Conservation (phyloP, 2,113 vertebrate genomes). For the Campylorhamphus procurvoides region DNA sequence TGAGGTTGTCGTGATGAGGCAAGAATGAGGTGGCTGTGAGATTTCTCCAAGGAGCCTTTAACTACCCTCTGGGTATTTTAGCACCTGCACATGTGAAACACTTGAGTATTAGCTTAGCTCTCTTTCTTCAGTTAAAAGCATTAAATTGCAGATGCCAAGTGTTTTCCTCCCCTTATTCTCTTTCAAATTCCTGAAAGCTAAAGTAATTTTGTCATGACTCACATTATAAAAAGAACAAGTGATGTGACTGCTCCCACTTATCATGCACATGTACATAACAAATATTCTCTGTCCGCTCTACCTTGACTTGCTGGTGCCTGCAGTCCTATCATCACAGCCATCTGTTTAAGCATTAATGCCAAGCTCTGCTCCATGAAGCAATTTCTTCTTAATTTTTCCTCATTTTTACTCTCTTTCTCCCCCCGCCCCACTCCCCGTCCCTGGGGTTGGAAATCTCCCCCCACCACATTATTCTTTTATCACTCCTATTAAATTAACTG, state of each 20-base stretch:
- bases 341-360: slow-evolving; percentile 51
- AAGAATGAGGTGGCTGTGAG: slow-evolving; percentile 5
- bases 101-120: slow-evolving; percentile 71
- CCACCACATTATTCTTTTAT: not conserved
- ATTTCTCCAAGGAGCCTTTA: slow-evolving; percentile 56
- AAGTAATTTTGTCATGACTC: slow-evolving; percentile 80
- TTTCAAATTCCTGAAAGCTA: slow-evolving; percentile 76
- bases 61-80: slow-evolving; percentile 50
- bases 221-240: slow-evolving; percentile 79
- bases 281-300: slow-evolving; percentile 61
- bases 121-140: slow-evolving; percentile 77
- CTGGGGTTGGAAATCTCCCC: not conserved
- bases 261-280: slow-evolving; percentile 64
- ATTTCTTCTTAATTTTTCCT: not conserved
- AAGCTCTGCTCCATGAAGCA: slow-evolving; percentile 8
- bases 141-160: slow-evolving; percentile 77
- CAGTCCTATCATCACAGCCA: slow-evolving; percentile 45
- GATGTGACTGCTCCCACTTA: slow-evolving; percentile 74
- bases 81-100: slow-evolving; percentile 58
- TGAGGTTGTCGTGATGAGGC: slow-evolving; percentile 27
- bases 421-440: no score
- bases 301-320: slow-evolving; percentile 55
- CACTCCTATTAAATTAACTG: not conserved
- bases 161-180: slow-evolving; percentile 56
- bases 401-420: not conserved